A percentile compares a stretch with the other conserved stretches of the same genome.
Evolutionary conservation across 37 sponge, comb jelly and placozoan genomes (phyloP).

Genomic region (Chondrilla cf. caribensis): DNA sequence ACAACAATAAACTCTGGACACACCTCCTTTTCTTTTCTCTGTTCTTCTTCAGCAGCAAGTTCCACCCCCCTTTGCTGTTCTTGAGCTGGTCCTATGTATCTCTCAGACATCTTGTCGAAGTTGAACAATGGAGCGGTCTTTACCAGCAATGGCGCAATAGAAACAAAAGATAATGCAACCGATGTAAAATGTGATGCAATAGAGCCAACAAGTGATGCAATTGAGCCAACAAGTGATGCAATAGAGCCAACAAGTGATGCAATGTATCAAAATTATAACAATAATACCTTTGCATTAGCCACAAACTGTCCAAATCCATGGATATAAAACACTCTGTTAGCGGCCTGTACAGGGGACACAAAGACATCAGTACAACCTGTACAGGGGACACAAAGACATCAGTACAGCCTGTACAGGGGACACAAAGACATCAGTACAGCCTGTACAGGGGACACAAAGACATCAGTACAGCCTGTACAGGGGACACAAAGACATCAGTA

Average conservation of each 20-base stretch:
- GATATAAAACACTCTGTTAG: constrained; percentile 44
- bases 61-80: constrained; percentile 30
- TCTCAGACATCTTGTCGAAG: constrained; percentile 27
- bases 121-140: constrained; percentile 71
- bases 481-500: no score
- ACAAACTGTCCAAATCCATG: constrained; percentile 78
- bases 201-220: no score
- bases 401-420: constrained; percentile 34
- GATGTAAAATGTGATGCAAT: no score
- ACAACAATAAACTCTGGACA: no score
- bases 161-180: no score
- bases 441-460: constrained; percentile 19
- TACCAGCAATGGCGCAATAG: background rate
- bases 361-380: constrained; percentile 48
- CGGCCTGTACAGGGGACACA: constrained; percentile 23
- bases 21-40: constrained; percentile 41
- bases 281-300: constrained; percentile 57
- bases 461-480: constrained; percentile 43
- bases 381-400: background rate
- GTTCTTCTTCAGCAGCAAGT: constrained; percentile 17
- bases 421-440: background rate
- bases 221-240: no score
- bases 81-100: constrained; percentile 76
- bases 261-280: no score
- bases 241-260: background rate